A percentile compares a stretch with the other conserved stretches of the same genome.
Evolutionary conservation across 2,888 invertebrate species (phyloP).

Genomic region (Andricus quercusramuli): DNA sequence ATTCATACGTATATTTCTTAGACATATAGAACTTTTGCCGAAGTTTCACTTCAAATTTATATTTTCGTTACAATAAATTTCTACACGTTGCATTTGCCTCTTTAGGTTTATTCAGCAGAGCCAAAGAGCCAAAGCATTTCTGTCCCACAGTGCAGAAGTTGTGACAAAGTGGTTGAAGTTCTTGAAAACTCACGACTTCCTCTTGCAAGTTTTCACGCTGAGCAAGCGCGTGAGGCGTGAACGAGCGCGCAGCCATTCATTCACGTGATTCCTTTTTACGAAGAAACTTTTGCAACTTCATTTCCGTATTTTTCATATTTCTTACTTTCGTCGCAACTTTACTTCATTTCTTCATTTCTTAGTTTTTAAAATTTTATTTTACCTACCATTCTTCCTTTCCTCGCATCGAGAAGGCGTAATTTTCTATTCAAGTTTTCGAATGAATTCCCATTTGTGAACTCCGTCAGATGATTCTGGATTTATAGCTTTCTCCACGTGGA

Average conservation of each 20-base stretch:
- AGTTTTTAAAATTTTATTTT: neutral
- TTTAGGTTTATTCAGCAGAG: neutral
- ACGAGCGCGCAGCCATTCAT: slow-evolving; percentile 17
- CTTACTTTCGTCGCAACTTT: neutral
- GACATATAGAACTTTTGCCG: neutral
- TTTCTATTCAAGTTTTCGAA: neutral
- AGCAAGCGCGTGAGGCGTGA: slow-evolving; percentile 36
- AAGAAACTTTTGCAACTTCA: slow-evolving; percentile 21
- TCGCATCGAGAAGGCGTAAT: neutral
- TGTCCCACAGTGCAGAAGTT: neutral
- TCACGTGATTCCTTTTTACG: neutral
- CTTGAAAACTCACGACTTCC: slow-evolving; percentile 37
- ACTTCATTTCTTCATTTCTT: neutral
- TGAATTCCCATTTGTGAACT: neutral
- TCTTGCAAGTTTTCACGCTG: slow-evolving; percentile 36
- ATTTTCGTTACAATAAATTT: neutral
- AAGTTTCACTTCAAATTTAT: neutral
- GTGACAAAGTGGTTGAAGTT: slow-evolving; percentile 33
- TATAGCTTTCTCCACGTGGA: neutral
- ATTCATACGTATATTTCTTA: neutral
- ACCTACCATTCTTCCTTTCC: neutral
- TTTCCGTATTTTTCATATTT: slow-evolving; percentile 23
- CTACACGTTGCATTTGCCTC: slow-evolving; percentile 1
- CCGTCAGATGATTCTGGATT: neutral
- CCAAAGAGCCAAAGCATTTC: slow-evolving; percentile 25